Base-by-base conservation (phyloP, 1,140 invertebrate species). In the Acromyrmex heyeri region DNA sequence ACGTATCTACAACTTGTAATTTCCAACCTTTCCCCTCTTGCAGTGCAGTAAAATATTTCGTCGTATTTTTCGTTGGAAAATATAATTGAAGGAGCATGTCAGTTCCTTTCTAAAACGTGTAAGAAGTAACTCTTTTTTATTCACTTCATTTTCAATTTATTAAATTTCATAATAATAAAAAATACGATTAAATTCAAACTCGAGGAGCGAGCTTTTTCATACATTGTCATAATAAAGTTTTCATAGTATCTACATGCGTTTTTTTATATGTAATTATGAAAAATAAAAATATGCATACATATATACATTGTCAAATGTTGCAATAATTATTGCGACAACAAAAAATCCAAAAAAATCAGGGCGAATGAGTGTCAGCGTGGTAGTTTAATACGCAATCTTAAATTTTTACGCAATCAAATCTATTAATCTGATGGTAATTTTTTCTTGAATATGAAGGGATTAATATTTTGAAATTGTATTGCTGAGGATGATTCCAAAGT, bases 1-100 rank as follows among this genome's bases (percentile, higher is more conserved):
- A 59, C 24, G 53, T 82, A 82, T 82, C 55, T 34, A 61, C 27
- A 44, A 2, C 21, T 83, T n/a, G 38, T 73, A 83, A 50, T 34
- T 73, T 83, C 14, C 55, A 70, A 75, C 18, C 55, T 61, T 82
- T 50, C 27, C 65, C 12, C 10, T n/a, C 48, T 65, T 38, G 61
- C 34, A 21, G 53, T 34, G n/a, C 50, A 12, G 50, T 21, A 38
- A 72, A 81, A 72, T 67, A 67, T 67, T 14, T 65, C 18, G n/a
- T 34, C 34, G 50, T 57, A 44, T 57, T 70, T 81, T 70, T 59
- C 64, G 50, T 72, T 38, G 24, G 12, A 50, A 82, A 72, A 73
- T 50, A 73, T 50, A 38, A 34, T 73, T 73, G 12, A 61, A 18
- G 12, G 16, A 48, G 18, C 14, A 27, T 14, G 24, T 53, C 76